Evolutionary conservation across 2,113 vertebrate genomes (phyloP).

Genomic region (Channa maculata): DNA sequence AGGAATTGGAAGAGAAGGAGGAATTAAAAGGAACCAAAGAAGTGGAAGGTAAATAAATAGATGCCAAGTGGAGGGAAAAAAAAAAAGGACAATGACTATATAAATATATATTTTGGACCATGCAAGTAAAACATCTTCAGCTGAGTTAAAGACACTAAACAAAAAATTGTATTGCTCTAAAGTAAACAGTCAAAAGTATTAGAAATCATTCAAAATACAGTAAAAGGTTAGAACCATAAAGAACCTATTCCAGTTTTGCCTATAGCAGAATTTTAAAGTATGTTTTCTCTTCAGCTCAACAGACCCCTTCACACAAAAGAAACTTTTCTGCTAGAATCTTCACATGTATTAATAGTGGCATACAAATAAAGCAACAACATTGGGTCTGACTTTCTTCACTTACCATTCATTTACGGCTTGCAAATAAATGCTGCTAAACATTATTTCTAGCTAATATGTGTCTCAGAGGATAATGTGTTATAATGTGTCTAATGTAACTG

Average conservation of each 20-base stretch:
- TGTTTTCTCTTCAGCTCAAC: not conserved
- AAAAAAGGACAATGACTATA: not conserved
- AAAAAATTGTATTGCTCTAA: not conserved
- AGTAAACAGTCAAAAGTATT: too few species aligned
- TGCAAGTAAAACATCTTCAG: not conserved
- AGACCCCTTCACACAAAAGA: not conserved
- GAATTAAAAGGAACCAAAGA: not conserved
- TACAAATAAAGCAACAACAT: not conserved
- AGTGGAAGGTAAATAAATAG: not conserved
- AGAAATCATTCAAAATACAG: not conserved
- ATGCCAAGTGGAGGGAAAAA: not conserved
- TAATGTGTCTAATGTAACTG: not conserved
- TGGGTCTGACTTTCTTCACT: not conserved
- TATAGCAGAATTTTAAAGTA: too few species aligned
- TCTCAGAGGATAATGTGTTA: slow-evolving; percentile 7
- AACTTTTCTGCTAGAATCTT: not conserved
- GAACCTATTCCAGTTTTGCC: too few species aligned
- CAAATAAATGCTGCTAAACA: too few species aligned
- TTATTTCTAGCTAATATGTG: too few species aligned
- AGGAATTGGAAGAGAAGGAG: not conserved
- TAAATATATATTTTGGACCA: not conserved
- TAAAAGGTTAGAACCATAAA: too few species aligned
- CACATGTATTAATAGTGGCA: not conserved
- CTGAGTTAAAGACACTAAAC: not conserved
- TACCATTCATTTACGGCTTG: too few species aligned